Evolutionary conservation across 2,113 vertebrate genomes (phyloP).

Genomic region (Pedetes capensis): DNA sequence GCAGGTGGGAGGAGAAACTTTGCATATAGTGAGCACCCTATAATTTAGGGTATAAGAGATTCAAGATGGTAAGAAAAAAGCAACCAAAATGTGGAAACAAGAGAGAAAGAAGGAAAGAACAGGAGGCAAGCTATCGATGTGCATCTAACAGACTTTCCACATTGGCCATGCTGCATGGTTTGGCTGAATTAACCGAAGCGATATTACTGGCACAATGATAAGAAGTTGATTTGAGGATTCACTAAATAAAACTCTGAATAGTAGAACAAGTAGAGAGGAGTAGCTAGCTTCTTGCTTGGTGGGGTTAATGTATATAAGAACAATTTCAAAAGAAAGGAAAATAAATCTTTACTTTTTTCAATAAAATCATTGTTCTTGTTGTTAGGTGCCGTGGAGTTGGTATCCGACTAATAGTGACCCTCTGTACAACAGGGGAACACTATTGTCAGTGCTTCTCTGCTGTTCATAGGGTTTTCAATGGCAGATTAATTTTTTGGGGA

Average conservation of each 20-base stretch:
- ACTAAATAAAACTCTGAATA: not conserved
- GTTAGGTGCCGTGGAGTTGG: too few relatives aligned
- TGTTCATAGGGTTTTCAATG: too few relatives aligned
- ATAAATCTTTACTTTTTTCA: not conserved
- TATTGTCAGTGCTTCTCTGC: too few relatives aligned
- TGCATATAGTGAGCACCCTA: not conserved
- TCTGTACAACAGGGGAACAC: too few relatives aligned
- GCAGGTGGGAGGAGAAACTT: not conserved
- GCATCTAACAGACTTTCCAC: not conserved
- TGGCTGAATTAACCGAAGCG: not conserved
- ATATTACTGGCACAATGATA: not conserved
- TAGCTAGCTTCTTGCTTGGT: not conserved
- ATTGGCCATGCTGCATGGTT: not conserved
- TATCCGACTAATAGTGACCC: too few relatives aligned
- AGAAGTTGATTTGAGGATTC: not conserved
- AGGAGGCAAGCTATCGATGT: not conserved
- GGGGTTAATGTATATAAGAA: not conserved
- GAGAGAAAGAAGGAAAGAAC: not conserved
- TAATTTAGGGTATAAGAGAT: slow-evolving; percentile 42
- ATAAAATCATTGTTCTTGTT: not conserved
- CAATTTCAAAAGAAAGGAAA: slow-evolving; percentile 31
- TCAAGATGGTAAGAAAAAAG: not conserved
- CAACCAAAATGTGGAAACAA: slow-evolving; percentile 23
- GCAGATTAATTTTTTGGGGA: too few relatives aligned
- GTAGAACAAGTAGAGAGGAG: not conserved